Percentiles rank a stretch among this genome's conserved stretches.
Evolutionary conservation across 2,888 invertebrate species (phyloP).

Genomic region (Stegophylla sp.): DNA sequence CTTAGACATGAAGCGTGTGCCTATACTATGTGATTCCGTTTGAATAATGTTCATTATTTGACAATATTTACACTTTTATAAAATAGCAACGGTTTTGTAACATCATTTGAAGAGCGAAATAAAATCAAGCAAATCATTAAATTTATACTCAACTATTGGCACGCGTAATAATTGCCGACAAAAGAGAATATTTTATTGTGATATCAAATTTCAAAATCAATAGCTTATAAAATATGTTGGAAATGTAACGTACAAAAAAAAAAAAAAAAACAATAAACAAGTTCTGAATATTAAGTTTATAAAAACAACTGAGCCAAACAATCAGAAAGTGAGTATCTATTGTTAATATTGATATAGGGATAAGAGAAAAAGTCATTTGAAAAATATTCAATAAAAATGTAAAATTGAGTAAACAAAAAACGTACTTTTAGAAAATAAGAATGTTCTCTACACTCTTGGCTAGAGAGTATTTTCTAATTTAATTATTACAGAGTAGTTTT

Average conservation of each 20-base stretch:
- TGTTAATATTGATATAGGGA: background rate
- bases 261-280: background rate
- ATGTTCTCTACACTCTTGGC: background rate
- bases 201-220: background rate
- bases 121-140: no score
- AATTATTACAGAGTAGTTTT: background rate
- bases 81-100: no score
- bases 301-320: background rate
- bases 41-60: no score
- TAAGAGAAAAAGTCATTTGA: background rate
- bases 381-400: background rate
- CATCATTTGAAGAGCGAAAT: no score
- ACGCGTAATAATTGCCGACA: no score
- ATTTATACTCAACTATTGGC: no score
- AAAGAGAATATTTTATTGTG: background rate
- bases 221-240: background rate
- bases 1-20: no score
- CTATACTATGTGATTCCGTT: no score
- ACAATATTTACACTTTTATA: no score
- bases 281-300: background rate
- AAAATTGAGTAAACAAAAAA: background rate
- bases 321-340: background rate
- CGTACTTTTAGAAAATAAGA: background rate
- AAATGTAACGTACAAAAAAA: background rate
- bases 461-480: slow-evolving; percentile 16